A percentile compares a stretch with the other conserved stretches of the same genome.
These are phyloP conservation scores for Luperina nickerlii DNA, from an alignment of 2,888 invertebrate species.

Conservation along the genomic window DNA sequence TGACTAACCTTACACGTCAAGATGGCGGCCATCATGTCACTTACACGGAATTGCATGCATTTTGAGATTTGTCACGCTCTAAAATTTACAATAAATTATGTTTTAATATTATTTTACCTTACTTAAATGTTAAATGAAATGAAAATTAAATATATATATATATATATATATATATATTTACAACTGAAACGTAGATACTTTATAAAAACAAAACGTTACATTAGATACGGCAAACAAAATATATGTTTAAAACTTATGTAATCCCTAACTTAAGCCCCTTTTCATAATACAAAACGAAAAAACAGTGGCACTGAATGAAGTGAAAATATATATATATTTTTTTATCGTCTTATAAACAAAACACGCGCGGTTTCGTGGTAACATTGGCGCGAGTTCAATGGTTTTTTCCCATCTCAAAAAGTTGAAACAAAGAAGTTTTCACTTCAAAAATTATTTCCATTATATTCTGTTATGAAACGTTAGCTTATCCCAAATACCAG, in stretches of 20 bases:
- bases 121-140: constrained; percentile 40
- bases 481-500: constrained; percentile 9
- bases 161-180: constrained; percentile 50
- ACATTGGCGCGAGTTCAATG: too few species aligned
- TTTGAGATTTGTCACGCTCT: constrained; percentile 89
- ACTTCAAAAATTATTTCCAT: background rate
- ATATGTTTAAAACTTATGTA: constrained; percentile 14
- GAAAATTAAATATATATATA: constrained; percentile 39
- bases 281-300: too few species aligned
- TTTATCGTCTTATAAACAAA: too few species aligned
- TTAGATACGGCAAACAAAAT: constrained; percentile 44
- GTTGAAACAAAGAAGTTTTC: too few species aligned
- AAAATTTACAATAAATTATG: constrained; percentile 79
- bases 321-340: too few species aligned
- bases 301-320: too few species aligned
- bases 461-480: background rate
- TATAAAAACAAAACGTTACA: constrained; percentile 30
- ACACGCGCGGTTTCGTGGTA: too few species aligned
- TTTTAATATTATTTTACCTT: constrained; percentile 52
- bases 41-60: constrained; percentile 87
- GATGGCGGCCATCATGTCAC: constrained; percentile 84
- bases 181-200: constrained; percentile 45
- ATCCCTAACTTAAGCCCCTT: background rate
- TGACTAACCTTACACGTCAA: constrained; percentile 86
- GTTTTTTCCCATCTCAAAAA: too few species aligned